Percentiles rank a stretch among this genome's conserved stretches.
These are phyloP conservation scores for Leptinotarsa defecta DNA, from an alignment of 1,140 invertebrate genomes.

Conservation along the genomic window DNA sequence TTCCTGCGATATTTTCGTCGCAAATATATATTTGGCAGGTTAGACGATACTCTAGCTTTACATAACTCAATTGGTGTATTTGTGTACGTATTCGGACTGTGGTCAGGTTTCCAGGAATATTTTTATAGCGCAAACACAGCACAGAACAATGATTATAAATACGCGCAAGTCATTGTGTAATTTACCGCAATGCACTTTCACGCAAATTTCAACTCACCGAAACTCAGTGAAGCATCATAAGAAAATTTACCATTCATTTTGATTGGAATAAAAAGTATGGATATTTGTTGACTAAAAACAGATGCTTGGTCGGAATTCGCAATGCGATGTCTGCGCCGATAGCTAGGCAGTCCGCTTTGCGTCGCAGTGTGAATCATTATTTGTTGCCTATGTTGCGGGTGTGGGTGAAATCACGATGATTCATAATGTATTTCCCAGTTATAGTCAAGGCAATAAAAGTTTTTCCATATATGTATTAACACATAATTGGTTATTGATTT, in stretches of 20 bases:
- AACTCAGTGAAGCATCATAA: background rate
- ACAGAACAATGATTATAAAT: constrained; percentile 1
- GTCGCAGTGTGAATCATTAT: background rate
- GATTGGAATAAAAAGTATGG: background rate
- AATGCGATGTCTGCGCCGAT: constrained; percentile 2
- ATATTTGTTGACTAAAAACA: constrained; percentile 6
- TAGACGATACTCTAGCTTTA: background rate
- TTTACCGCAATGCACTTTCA: background rate
- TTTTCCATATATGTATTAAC: too few species aligned
- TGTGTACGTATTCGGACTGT: background rate
- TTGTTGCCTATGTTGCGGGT: background rate
- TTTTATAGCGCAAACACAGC: background rate
- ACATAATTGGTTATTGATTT: too few species aligned
- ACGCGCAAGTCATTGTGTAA: background rate
- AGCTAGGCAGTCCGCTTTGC: constrained; percentile 8
- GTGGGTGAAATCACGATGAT: constrained; percentile 1
- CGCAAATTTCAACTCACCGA: background rate
- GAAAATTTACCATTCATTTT: background rate
- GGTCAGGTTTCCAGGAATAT: constrained; percentile 7
- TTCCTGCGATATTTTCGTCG: background rate
- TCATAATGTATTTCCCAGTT: background rate
- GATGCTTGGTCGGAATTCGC: background rate
- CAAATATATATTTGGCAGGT: background rate
- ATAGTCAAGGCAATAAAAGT: background rate
- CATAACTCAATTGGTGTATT: background rate